Percentiles rank a stretch among this genome's conserved stretches.
These are phyloP conservation scores for Meloe dianella DNA, from an alignment of 2,888 invertebrate genomes.

Conservation along the genomic window DNA sequence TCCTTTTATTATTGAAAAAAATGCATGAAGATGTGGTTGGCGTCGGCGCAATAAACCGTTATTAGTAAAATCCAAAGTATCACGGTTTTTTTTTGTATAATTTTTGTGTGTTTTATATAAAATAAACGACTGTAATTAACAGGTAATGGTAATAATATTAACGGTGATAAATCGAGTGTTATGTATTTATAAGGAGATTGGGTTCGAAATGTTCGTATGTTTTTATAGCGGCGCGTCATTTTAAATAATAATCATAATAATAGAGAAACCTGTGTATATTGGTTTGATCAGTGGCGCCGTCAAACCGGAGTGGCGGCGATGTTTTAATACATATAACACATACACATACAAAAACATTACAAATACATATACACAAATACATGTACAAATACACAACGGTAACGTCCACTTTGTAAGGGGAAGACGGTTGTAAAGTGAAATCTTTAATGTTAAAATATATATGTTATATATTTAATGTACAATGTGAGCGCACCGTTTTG, in stretches of 20 bases:
- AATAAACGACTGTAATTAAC: not conserved
- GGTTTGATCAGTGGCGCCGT: constrained; percentile 56
- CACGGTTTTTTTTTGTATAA: not conserved
- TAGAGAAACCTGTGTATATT: constrained; percentile 42
- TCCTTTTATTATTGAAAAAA: not conserved
- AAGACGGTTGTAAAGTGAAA: constrained; percentile 59
- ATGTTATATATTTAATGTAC: constrained; percentile 19
- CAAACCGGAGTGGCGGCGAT: constrained; percentile 32
- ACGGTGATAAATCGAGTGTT: not conserved
- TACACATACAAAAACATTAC: constrained; percentile 12
- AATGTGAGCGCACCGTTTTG: constrained; percentile 49
- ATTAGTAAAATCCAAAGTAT: not conserved
- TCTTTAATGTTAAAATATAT: constrained; percentile 53
- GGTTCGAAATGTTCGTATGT: not conserved
- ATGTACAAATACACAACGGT: constrained; percentile 40
- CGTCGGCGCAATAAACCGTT: constrained; percentile 7
- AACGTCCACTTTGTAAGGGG: constrained; percentile 57
- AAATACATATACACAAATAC: not conserved
- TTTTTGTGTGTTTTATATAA: not conserved
- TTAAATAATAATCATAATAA: not conserved
- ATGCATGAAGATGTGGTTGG: not conserved
- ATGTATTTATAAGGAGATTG: not conserved
- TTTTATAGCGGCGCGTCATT: not conserved
- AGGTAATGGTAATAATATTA: not conserved
- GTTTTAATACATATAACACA: constrained; percentile 33